Base-by-base conservation (phyloP, 1,140 invertebrate genomes). In the Dreissena polymorpha region DNA sequence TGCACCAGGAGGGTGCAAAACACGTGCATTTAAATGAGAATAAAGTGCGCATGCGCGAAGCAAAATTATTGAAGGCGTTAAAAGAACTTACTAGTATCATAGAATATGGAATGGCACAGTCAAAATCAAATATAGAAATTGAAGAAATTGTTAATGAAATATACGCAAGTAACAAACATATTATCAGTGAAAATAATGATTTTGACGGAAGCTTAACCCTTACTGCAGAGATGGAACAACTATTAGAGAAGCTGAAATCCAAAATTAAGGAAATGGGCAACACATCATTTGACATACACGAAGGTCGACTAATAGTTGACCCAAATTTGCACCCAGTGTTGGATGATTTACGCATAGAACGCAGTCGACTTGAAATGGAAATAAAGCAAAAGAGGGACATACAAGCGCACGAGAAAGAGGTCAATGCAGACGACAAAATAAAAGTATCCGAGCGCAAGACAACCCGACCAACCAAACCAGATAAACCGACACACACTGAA, bases 61-160 rank as follows among this genome's bases (percentile, higher is more conserved):
- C 2, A 18, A 60, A 18, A 60, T n/a, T n/a, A 60, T 23, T 60
- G 16, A 23, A 60, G 12, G 16, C 10, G 16, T 23, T 60, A n/a
- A 60, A 60, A n/a, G 57, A 18, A n/a, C 57, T 60, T n/a, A n/a
- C 57, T n/a, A 18, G 2, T 2, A 10, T 60, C 57, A 60, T 60
- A 5, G 57, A 60, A 60, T 3, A 60, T 60, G 57, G 57, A 60
- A 60, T 60, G 10, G 10, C 2, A 60, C 57, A 60, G 16, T n/a
- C 16, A 60, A 60, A 60, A 60, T 18, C 21, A 18, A 23, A n/a
- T 18, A n/a, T 23, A 18, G 57, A 60, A 23, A 23, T 60, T 60
- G 57, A 60, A 60, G 57, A 18, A 60, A 23, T 60, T 60, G 57
- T 23, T 60, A 60, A 60, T 60, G 57, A 60, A 23, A 60, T 60